These are phyloP conservation scores for Enteromius trimaculatus DNA, from an alignment of 2,797 vertebrate species.

Conservation along the genomic window DNA sequence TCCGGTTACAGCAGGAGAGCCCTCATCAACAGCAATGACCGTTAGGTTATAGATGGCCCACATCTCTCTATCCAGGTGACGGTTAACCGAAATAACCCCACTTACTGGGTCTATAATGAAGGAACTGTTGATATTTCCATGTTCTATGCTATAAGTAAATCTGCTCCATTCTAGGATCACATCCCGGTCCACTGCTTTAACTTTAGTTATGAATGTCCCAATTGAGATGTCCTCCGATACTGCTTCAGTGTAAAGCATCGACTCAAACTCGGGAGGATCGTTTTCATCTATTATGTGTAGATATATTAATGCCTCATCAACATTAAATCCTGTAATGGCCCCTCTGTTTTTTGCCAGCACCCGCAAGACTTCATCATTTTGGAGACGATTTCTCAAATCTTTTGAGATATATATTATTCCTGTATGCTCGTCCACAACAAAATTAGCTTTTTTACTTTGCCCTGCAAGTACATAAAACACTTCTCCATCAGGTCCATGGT, in stretches of 20 bases:
- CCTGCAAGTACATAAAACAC: conserved; percentile 77
- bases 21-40: conserved; percentile 75
- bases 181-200: conserved; percentile 75
- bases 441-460: conserved; percentile 71
- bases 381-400: conserved; percentile 72
- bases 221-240: conserved; percentile 70
- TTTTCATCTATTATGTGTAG: conserved; percentile 76
- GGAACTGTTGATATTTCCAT: conserved; percentile 73
- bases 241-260: conserved; percentile 59
- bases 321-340: conserved; percentile 71
- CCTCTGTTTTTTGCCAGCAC: conserved; percentile 80
- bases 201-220: conserved; percentile 69
- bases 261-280: conserved; percentile 73
- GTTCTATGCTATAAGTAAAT: conserved; percentile 73
- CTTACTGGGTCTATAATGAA: conserved; percentile 73
- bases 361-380: conserved; percentile 67
- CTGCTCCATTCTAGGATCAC: conserved; percentile 71
- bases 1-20: conserved; percentile 75
- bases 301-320: conserved; percentile 74
- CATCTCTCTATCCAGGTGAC: conserved; percentile 77
- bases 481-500: conserved; percentile 74
- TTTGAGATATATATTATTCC: conserved; percentile 74
- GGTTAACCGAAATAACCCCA: conserved; percentile 74
- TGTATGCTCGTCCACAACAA: conserved; percentile 68
- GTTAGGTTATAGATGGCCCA: conserved; percentile 78